phyloP scores from a whole-genome alignment of 2,113 vertebrate species.

The Tonatia bakeri region DNA sequence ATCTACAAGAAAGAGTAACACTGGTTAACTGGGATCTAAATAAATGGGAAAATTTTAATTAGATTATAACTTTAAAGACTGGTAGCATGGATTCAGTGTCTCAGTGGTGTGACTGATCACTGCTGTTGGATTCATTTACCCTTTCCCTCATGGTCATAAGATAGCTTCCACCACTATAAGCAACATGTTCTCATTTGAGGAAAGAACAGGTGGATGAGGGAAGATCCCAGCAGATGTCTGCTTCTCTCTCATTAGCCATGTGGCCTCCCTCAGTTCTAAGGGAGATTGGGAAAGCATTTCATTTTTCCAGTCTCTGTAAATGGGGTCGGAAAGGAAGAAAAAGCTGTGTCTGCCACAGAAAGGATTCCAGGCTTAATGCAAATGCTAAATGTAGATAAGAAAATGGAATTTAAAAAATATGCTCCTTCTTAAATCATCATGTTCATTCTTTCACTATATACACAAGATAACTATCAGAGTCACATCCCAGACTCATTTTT shows the following conservation, averaged over 20 bases:
- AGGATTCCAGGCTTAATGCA: background rate
- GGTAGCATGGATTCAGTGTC: background rate
- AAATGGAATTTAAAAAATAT: background rate
- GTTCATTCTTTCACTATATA: background rate
- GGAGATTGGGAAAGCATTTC: background rate
- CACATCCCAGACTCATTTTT: background rate
- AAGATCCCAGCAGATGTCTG: background rate
- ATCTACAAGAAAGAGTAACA: background rate
- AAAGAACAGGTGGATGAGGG: background rate
- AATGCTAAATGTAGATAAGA: background rate
- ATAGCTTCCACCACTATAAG: background rate
- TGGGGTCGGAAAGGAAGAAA: background rate
- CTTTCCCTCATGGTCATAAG: background rate
- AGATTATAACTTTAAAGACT: background rate
- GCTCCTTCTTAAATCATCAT: background rate
- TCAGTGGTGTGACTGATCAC: background rate
- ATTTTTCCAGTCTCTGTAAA: background rate
- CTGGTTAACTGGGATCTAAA: background rate
- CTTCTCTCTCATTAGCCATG: background rate
- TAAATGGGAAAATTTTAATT: background rate
- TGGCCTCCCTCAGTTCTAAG: background rate
- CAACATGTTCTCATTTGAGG: background rate
- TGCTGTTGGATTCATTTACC: background rate
- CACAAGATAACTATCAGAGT: background rate
- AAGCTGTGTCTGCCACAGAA: background rate